phyloP scores from a whole-genome alignment of 1,140 invertebrate genomes.

The Palaemon carinicauda region DNA sequence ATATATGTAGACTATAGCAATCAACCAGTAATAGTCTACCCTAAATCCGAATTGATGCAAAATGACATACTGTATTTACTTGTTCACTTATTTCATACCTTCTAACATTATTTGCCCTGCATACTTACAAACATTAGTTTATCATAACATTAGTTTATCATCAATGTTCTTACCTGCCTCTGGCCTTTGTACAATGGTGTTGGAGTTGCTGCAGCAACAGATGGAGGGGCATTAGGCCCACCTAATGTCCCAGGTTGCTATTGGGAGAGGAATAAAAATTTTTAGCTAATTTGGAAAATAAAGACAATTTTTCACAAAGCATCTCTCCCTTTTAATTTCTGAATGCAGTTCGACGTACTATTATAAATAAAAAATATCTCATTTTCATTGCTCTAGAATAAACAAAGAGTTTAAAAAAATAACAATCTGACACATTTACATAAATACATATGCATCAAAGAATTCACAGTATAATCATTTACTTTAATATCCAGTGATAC shows the following conservation, averaged over 20 bases:
- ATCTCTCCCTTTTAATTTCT: not conserved
- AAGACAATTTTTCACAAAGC: not conserved
- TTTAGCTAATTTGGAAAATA: not conserved
- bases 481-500: no score
- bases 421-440: no score
- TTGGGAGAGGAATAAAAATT: not conserved
- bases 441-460: no score
- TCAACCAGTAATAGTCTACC: no score
- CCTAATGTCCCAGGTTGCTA: conserved; percentile 32
- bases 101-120: no score
- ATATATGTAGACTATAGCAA: no score
- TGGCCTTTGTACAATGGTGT: not conserved
- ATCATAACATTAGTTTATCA: not conserved
- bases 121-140: not conserved
- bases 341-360: not conserved
- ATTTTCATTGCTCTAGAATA: not conserved
- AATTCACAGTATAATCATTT: no score
- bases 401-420: no score
- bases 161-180: conserved; percentile 22
- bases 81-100: no score
- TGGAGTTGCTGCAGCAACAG: not conserved
- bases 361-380: no score
- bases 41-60: no score
- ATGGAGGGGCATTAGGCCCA: not conserved
- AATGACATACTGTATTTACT: no score